Base-by-base conservation (phyloP, 37 sponge, comb jelly and placozoan genomes). In the Bolinopsis microptera region DNA sequence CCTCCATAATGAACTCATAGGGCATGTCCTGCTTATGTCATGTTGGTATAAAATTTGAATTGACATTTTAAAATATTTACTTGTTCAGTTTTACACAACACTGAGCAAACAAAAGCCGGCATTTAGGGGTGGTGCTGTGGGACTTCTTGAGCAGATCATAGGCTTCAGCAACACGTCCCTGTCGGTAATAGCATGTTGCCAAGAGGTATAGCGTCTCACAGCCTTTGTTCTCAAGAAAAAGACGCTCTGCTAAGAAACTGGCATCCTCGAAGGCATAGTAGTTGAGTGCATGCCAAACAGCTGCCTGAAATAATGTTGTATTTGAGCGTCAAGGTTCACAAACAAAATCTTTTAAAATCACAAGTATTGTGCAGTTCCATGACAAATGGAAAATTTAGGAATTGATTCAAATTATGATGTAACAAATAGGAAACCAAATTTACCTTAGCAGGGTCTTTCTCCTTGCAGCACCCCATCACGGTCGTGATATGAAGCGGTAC, bases 241-340 rank as follows among this genome's bases (percentile, higher is more conserved):
- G 94, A 28, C 96, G 93, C 93, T 98, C 98, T 1, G 98, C 96
- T 24, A 98, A 83, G 48, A 98, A 98, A 18, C 95, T 82, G 18
- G 98, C 98, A 93, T 97, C 97, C 27, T 95, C 95, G 36, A 90
- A 95, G 27, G 77, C 94, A 69, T 98, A 96, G 75, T 95, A 94
- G 37, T 96, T 83, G 18, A 97, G 94, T 37, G 94, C 93, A 83
- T 97, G 95, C 95, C 95, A 95, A 18, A 97, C 94, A 75, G 96
- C 95, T 34, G 94, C 96, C 97, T 97, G 92, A 38, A 67, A 75
- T 82, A 5, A 23, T 3, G 18, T 28, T 23, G 31, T 72, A 48
- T 48, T 48, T 18, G 9, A 48, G 13, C 13, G 13, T 48, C 13
- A 48, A 48, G 5, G 13, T 48, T 48, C 61, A 48, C 13, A 48